These are phyloP conservation scores for Lasaia peninsularis DNA, from an alignment of 1,140 invertebrate species.

Conservation along the genomic window DNA sequence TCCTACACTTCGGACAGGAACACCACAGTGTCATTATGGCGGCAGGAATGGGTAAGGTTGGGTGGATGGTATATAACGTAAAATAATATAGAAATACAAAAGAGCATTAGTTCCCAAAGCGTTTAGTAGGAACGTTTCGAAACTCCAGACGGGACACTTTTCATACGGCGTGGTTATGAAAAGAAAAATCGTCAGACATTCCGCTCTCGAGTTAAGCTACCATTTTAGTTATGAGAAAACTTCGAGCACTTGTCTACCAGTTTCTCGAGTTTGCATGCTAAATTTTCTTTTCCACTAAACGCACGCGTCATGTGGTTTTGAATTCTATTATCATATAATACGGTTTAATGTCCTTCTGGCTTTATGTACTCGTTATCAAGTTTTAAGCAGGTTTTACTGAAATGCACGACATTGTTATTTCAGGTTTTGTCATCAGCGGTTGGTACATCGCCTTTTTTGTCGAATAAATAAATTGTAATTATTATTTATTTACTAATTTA, in stretches of 20 bases:
- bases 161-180: slow-evolving; percentile 1
- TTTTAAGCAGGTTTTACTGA: not conserved
- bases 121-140: not conserved
- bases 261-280: slow-evolving; percentile 4
- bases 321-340: not conserved
- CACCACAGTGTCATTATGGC: too few relatives aligned
- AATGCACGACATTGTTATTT: not conserved
- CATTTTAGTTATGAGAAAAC: slow-evolving; percentile 44
- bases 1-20: too few relatives aligned
- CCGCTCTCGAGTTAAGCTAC: slow-evolving; percentile 21
- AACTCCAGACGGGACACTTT: not conserved
- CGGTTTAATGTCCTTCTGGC: not conserved
- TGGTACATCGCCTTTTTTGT: too few relatives aligned
- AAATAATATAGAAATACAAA: too few relatives aligned
- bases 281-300: slow-evolving; percentile 11
- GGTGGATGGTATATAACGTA: too few relatives aligned
- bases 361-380: slow-evolving; percentile 1
- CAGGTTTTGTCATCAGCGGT: too few relatives aligned
- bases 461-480: too few relatives aligned
- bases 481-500: too few relatives aligned
- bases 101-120: not conserved
- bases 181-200: slow-evolving; percentile 27
- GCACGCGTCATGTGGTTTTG: not conserved
- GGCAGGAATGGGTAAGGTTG: too few relatives aligned
- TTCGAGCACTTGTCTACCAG: slow-evolving; percentile 21